Conservation (phyloP, 2,113 vertebrate genomes). For the Esox niger region DNA sequence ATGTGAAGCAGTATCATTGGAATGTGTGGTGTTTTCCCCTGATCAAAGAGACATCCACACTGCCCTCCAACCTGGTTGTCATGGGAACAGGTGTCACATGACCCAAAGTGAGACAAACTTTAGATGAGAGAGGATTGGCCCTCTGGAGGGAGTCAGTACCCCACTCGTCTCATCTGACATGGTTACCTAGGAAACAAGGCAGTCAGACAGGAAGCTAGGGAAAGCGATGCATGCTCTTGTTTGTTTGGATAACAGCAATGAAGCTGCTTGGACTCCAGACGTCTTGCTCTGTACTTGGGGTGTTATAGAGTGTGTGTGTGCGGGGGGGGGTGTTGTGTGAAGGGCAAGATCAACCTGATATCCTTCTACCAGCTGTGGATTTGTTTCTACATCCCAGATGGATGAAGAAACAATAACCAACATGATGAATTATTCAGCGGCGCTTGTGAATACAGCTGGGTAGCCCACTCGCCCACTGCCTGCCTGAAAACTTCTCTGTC, state of each 20-base stretch:
- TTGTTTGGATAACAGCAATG: constrained; percentile 73
- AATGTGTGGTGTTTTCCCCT: constrained; percentile 56
- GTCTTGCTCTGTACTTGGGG: constrained; percentile 28
- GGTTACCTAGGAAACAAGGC: constrained; percentile 80
- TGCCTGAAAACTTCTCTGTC: not conserved
- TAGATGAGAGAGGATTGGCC: constrained; percentile 71
- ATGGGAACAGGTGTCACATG: constrained; percentile 77
- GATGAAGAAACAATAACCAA: constrained; percentile 33
- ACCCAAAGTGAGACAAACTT: constrained; percentile 76
- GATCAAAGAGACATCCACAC: constrained; percentile 66
- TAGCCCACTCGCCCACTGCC: constrained; percentile 16
- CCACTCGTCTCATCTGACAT: constrained; percentile 75
- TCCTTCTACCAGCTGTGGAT: constrained; percentile 21
- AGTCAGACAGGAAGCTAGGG: constrained; percentile 72
- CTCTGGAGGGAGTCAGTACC: constrained; percentile 69
- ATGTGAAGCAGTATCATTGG: constrained; percentile 59
- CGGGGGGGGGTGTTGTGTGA: constrained; percentile 14
- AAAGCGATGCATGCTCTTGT: constrained; percentile 68
- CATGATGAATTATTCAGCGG: constrained; percentile 39
- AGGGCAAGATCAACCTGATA: constrained; percentile 26
- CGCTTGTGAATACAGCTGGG: constrained; percentile 29
- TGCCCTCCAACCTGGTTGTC: constrained; percentile 79
- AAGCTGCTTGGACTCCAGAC: constrained; percentile 56
- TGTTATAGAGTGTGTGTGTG: constrained; percentile 46
- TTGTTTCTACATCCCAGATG: constrained; percentile 33